Evolutionary conservation across 2,888 invertebrate genomes (phyloP).

Genomic region (Glaucopsyche alexis): DNA sequence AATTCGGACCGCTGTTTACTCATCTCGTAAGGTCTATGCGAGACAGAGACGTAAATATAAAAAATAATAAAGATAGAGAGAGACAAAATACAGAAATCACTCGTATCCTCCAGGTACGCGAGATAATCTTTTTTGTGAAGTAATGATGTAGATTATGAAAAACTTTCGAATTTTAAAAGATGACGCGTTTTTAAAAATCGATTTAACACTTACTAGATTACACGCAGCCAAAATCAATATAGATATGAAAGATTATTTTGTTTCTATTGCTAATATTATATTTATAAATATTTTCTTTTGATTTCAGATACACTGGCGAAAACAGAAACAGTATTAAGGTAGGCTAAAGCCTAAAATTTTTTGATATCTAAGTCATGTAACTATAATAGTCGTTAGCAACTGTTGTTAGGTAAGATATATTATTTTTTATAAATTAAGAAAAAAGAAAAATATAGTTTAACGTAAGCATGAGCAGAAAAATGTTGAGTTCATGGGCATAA

Average conservation of each 20-base stretch:
- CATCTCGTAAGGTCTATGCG: constrained; percentile 56
- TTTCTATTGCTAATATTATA: background rate
- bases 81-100: constrained; percentile 48
- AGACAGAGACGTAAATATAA: constrained; percentile 49
- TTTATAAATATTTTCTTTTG: background rate
- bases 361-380: background rate
- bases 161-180: constrained; percentile 33
- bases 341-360: background rate
- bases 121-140: constrained; percentile 57
- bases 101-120: constrained; percentile 67
- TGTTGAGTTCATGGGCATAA: no score
- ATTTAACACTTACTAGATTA: constrained; percentile 27
- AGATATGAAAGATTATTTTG: background rate
- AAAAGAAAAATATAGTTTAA: no score
- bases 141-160: constrained; percentile 49
- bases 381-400: background rate
- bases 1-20: constrained; percentile 73
- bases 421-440: no score
- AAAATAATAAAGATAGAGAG: constrained; percentile 43
- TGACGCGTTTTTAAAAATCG: constrained; percentile 27
- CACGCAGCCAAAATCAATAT: background rate
- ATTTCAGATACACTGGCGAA: constrained; percentile 8
- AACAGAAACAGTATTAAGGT: background rate
- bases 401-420: no score
- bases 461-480: no score